These are phyloP conservation scores for Scortum barcoo DNA, from an alignment of 2,113 vertebrate species.

Conservation along the genomic window DNA sequence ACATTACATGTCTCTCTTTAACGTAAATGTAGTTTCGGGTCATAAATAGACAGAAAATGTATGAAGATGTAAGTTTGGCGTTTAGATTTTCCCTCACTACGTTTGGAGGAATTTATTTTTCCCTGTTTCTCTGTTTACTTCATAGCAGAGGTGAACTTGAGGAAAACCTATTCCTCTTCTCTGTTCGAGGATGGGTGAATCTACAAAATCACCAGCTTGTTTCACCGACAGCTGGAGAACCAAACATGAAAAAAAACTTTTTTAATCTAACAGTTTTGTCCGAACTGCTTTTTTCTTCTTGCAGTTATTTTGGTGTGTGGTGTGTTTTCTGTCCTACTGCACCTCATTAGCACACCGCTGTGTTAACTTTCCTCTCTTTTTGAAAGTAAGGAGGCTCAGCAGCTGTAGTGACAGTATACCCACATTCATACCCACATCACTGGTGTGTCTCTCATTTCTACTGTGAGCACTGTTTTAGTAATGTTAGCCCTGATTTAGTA, in stretches of 20 bases:
- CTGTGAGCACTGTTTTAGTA: background rate
- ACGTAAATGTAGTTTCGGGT: background rate
- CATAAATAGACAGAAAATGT: background rate
- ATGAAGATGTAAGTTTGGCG: background rate
- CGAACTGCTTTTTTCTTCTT: background rate
- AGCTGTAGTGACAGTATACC: background rate
- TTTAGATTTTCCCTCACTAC: background rate
- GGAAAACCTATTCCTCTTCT: background rate
- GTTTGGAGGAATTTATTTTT: background rate
- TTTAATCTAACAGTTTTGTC: conserved; percentile 26
- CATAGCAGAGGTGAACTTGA: background rate
- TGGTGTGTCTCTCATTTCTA: background rate
- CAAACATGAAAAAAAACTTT: background rate
- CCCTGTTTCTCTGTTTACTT: background rate
- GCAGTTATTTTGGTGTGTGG: background rate
- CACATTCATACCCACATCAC: too few species aligned
- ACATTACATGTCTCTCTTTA: background rate
- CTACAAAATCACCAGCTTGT: background rate
- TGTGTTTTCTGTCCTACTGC: background rate
- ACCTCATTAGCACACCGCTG: conserved; percentile 30
- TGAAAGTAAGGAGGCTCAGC: background rate
- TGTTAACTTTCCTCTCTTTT: background rate
- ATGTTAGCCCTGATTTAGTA: background rate
- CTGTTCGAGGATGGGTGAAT: background rate
- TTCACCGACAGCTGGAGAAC: background rate